These are phyloP conservation scores for Adelognathus sp. DNA, from an alignment of 2,888 invertebrate species.

Conservation along the genomic window DNA sequence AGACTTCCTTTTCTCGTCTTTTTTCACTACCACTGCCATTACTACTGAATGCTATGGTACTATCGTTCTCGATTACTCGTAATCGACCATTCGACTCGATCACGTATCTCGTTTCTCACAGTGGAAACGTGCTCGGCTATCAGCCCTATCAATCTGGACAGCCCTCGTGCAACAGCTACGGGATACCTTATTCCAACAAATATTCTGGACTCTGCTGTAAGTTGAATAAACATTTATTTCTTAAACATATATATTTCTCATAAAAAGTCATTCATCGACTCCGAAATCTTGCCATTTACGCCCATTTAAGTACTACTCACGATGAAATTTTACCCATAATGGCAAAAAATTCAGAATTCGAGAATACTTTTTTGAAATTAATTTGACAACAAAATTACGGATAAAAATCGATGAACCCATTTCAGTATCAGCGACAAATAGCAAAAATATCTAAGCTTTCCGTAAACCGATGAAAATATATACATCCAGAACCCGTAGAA, in stretches of 20 bases:
- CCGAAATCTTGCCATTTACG: neutral
- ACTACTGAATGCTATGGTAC: constrained; percentile 26
- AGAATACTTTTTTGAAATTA: no score
- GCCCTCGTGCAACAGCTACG: constrained; percentile 87
- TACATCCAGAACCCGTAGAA: neutral
- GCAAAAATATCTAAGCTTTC: neutral
- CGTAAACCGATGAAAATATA: neutral
- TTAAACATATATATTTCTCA: neutral
- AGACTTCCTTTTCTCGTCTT: constrained; percentile 17
- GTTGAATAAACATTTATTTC: constrained; percentile 74
- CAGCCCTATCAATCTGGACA: constrained; percentile 89
- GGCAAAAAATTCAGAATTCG: no score
- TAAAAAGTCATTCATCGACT: neutral
- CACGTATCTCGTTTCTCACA: constrained; percentile 72
- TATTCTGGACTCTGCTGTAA: constrained; percentile 91
- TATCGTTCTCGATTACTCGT: constrained; percentile 55
- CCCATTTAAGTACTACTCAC: no score
- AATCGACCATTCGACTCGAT: constrained; percentile 51
- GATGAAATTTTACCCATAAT: neutral
- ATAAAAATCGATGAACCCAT: neutral
- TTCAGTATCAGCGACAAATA: neutral
- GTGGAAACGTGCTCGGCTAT: constrained; percentile 90
- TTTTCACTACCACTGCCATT: neutral
- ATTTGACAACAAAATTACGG: neutral
- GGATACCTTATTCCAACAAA: constrained; percentile 87